phyloP scores from a whole-genome alignment of 1,140 invertebrate genomes.

The Dryas iulia region DNA sequence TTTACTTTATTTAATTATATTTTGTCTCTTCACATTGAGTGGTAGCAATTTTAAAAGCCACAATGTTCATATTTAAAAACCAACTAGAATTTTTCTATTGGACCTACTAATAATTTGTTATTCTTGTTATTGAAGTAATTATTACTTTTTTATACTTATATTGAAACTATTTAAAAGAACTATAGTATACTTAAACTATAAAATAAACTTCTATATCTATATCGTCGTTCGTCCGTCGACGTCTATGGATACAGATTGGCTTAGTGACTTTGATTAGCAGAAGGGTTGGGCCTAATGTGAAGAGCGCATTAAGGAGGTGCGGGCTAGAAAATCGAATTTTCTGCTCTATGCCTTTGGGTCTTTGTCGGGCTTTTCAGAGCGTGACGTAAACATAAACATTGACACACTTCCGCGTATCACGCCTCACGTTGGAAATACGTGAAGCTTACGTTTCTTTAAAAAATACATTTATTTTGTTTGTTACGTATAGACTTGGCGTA shows the following conservation, averaged over 20 bases:
- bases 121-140: no score
- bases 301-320: slow-evolving; percentile 60
- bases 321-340: slow-evolving; percentile 77
- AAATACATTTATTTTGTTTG: neutral
- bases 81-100: no score
- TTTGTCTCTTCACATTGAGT: no score
- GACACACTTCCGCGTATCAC: slow-evolving; percentile 14
- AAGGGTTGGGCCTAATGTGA: slow-evolving; percentile 67
- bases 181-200: no score
- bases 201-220: no score
- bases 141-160: no score
- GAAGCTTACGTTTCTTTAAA: neutral
- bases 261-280: slow-evolving; percentile 70
- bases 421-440: neutral
- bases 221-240: neutral
- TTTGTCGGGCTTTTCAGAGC: slow-evolving; percentile 65
- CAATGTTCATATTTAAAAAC: no score
- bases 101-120: no score
- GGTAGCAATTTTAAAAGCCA: no score
- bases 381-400: slow-evolving; percentile 58
- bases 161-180: no score
- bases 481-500: no score
- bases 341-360: slow-evolving; percentile 62
- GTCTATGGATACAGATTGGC: slow-evolving; percentile 46
- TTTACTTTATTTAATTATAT: no score